phyloP scores from a whole-genome alignment of 1,140 invertebrate genomes.

The Drosophila kikkawai region DNA sequence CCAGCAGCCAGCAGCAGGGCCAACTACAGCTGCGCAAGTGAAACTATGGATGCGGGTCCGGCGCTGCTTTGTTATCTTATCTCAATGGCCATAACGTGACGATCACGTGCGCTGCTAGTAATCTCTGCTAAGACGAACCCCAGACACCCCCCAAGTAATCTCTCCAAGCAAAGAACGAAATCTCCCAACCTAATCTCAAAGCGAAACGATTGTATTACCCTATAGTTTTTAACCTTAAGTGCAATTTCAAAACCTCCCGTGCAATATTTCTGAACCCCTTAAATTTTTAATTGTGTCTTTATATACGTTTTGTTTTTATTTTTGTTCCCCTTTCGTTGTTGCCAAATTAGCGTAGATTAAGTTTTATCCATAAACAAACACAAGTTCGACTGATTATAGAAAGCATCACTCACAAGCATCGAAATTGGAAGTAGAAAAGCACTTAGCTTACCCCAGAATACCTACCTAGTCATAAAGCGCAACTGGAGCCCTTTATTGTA shows the following conservation, averaged over 20 bases:
- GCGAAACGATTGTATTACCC: constrained; percentile 44
- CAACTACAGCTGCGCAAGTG: constrained; percentile 74
- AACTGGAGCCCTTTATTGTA: constrained; percentile 60
- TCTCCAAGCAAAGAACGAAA: constrained; percentile 40
- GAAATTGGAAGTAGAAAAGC: constrained; percentile 52
- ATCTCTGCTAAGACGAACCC: constrained; percentile 21
- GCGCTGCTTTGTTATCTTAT: constrained; percentile 70
- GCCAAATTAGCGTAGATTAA: constrained; percentile 79
- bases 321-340: constrained; percentile 63
- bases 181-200: constrained; percentile 29
- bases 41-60: constrained; percentile 7
- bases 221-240: constrained; percentile 75
- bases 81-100: constrained; percentile 73
- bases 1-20: constrained; percentile 57
- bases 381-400: constrained; percentile 68
- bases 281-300: constrained; percentile 15
- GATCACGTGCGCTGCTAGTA: constrained; percentile 62
- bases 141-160: constrained; percentile 31
- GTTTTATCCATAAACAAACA: constrained; percentile 58
- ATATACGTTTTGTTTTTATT: constrained; percentile 36
- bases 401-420: constrained; percentile 51
- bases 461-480: constrained; percentile 66
- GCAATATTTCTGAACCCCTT: constrained; percentile 49
- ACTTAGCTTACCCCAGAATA: constrained; percentile 55
- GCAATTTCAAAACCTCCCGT: constrained; percentile 65